These are phyloP conservation scores for Sorex fumeus DNA, from an alignment of 2,113 vertebrate genomes.

Conservation along the genomic window DNA sequence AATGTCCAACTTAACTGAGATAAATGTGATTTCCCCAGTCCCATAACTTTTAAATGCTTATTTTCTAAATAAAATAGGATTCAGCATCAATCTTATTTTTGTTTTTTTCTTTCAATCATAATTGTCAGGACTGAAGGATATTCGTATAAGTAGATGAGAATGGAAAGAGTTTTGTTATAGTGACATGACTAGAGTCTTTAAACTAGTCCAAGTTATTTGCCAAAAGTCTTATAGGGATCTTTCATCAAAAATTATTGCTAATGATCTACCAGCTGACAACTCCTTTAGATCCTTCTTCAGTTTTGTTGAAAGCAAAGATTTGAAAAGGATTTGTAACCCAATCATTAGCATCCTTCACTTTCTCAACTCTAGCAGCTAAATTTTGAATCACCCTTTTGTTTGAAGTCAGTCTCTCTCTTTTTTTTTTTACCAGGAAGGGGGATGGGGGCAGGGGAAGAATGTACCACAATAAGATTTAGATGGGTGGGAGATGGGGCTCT, in stretches of 20 bases:
- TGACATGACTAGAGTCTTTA: constrained; percentile 59
- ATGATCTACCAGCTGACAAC: constrained; percentile 69
- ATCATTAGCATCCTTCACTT: constrained; percentile 70
- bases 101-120: constrained; percentile 33
- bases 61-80: not conserved
- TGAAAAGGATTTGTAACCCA: constrained; percentile 81
- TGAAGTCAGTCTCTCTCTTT: not conserved
- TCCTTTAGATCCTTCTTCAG: constrained; percentile 67
- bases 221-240: constrained; percentile 74
- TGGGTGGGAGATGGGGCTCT: constrained; percentile 26
- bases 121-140: constrained; percentile 25
- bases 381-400: constrained; percentile 81
- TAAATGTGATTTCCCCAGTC: not conserved
- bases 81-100: not conserved
- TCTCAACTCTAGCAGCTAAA: constrained; percentile 48
- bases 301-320: constrained; percentile 78
- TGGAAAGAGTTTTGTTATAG: constrained; percentile 5
- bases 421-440: not conserved
- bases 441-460: not conserved
- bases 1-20: not conserved
- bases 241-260: constrained; percentile 80
- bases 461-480: not conserved
- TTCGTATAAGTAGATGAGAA: not conserved
- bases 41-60: constrained; percentile 5
- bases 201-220: constrained; percentile 58